phyloP scores from a whole-genome alignment of 2,888 invertebrate species.

The Bursaphelenchus okinawaensis region DNA sequence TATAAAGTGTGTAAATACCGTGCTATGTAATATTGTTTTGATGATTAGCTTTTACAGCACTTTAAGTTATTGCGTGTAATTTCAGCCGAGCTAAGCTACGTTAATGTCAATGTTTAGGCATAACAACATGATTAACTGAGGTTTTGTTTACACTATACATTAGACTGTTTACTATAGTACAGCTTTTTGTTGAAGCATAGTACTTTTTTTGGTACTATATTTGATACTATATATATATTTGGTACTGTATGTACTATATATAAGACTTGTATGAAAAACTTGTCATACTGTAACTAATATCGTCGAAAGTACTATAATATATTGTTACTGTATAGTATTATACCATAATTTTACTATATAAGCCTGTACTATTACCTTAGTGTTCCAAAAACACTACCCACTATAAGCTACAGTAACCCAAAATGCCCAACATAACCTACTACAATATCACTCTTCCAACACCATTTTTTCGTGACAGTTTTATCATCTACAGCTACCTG shows the following conservation, averaged over 20 bases:
- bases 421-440: neutral
- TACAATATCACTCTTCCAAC: neutral
- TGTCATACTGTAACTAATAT: neutral
- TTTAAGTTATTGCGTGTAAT: too few species aligned
- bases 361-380: neutral
- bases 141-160: neutral
- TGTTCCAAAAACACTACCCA: neutral
- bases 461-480: neutral
- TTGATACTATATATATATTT: too few species aligned
- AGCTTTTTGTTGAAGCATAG: too few species aligned
- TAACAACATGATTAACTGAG: neutral
- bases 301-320: neutral
- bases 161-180: neutral
- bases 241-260: too few species aligned
- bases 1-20: too few species aligned
- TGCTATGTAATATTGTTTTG: neutral
- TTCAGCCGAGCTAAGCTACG: too few species aligned
- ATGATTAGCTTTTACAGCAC: neutral
- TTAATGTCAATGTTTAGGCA: too few species aligned
- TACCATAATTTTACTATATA: neutral
- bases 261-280: too few species aligned
- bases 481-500: neutral
- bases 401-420: neutral
- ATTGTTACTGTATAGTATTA: neutral
- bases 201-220: too few species aligned